These are phyloP conservation scores for Drosophila pseudotalamancana DNA, from an alignment of 2,888 invertebrate species.

Conservation along the genomic window DNA sequence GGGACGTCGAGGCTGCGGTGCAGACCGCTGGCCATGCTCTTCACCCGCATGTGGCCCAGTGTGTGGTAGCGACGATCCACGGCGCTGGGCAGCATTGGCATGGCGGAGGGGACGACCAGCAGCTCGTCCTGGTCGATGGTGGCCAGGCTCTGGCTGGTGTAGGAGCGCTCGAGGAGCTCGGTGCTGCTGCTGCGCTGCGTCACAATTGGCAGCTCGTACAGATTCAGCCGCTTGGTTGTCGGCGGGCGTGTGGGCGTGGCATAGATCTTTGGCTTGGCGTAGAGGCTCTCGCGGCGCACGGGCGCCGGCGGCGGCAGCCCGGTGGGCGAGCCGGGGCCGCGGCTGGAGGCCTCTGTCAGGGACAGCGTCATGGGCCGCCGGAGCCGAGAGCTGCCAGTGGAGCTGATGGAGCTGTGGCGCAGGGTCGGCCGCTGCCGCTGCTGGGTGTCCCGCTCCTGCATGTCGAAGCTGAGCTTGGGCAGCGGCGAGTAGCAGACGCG, in stretches of 20 bases:
- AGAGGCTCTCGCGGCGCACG: slow-evolving; percentile 79
- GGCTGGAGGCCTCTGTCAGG: slow-evolving; percentile 63
- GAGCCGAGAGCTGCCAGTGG: slow-evolving; percentile 37
- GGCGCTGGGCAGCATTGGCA: slow-evolving; percentile 81
- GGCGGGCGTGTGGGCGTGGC: slow-evolving; percentile 66
- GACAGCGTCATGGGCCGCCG: slow-evolving; percentile 65
- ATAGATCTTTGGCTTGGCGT: slow-evolving; percentile 81
- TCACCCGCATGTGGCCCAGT: slow-evolving; percentile 83
- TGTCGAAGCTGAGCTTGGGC: slow-evolving; percentile 78
- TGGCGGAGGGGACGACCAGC: slow-evolving; percentile 81
- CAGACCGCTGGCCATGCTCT: slow-evolving; percentile 81
- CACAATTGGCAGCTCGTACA: slow-evolving; percentile 76
- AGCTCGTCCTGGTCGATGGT: slow-evolving; percentile 82
- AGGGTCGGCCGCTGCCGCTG: slow-evolving; percentile 44
- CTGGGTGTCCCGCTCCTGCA: slow-evolving; percentile 73
- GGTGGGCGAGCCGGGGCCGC: slow-evolving; percentile 64
- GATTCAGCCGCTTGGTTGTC: slow-evolving; percentile 58
- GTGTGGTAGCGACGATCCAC: slow-evolving; percentile 83
- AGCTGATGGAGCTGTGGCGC: slow-evolving; percentile 64
- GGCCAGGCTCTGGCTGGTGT: slow-evolving; percentile 78
- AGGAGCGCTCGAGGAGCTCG: slow-evolving; percentile 81
- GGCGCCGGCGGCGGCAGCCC: slow-evolving; percentile 78
- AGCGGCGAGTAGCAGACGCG: slow-evolving; percentile 73
- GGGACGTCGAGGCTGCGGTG: slow-evolving; percentile 78
- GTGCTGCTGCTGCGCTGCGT: slow-evolving; percentile 82